Percentiles rank a stretch among this genome's conserved stretches.
Conservation (phyloP, 64 coral and sea anemone genomes). For the Trachythela sp. region DNA sequence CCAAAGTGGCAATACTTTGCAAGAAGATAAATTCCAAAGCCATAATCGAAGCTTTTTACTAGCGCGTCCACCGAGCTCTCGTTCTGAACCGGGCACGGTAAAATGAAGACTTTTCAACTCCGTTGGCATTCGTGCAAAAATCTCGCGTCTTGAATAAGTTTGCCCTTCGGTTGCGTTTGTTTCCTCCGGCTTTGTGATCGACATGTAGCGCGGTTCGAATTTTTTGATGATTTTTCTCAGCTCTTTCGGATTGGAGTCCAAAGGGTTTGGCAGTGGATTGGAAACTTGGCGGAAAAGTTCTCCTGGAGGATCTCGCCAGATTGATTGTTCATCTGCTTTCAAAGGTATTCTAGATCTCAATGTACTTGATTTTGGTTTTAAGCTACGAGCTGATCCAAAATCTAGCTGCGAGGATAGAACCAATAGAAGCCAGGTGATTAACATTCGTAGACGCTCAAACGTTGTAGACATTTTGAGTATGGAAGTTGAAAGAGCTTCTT, state of each 20-base stretch:
- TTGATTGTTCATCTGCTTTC: background rate
- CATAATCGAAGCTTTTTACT: slow-evolving; percentile 9
- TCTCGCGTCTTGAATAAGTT: background rate
- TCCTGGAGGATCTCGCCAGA: slow-evolving; percentile 2
- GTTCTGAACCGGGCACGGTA: background rate
- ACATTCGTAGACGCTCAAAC: background rate
- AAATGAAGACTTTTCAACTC: background rate
- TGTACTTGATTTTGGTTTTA: background rate
- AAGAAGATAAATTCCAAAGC: background rate
- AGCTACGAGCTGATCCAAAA: background rate
- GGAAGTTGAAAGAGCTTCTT: background rate
- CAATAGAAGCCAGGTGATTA: background rate
- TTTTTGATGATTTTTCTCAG: background rate
- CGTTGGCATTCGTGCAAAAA: background rate
- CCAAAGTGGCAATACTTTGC: background rate
- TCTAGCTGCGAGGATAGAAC: background rate
- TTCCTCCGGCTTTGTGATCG: background rate
- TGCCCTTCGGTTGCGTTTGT: background rate
- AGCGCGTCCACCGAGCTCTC: background rate
- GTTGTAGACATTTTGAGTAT: background rate
- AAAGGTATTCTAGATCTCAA: background rate
- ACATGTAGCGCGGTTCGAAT: background rate
- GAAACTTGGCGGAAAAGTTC: background rate
- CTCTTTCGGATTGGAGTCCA: background rate
- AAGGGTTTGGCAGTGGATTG: background rate